Base-by-base conservation (phyloP, 2,888 invertebrate genomes). In the Muscina levida region DNA sequence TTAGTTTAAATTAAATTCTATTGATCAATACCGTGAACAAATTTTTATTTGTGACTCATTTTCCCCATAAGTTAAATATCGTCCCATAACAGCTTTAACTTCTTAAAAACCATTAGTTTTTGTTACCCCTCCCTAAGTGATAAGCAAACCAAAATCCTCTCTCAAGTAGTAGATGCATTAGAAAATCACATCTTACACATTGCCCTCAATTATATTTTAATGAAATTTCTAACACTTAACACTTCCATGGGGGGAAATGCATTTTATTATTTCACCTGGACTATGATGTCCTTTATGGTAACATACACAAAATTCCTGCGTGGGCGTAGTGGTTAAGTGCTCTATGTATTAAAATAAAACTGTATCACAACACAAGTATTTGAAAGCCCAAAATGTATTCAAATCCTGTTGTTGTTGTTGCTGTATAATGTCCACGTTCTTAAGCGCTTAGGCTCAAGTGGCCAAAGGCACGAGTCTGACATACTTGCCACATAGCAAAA, bases 281-380 rank as follows among this genome's bases (percentile, higher is more conserved):
- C 37, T 31, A 5, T 31, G 8, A 31, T 31, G 8, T 31, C 31
- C 11, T 1, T 13, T 22, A 53, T 13, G 0, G 13, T 22, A 59
- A 15, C 59, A 4, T 11, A 13, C 19, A 62, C 42, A 59, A 8
- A 56, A 26, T 11, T 31, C 31, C 31, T 13, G 62, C 22, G 62
- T 62, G 42, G 62, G 62, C 66, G 48, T 59, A 31, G n/a, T 57
- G 15, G 72, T 72, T 79, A 65, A 79, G 76, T 65, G 75, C 79
- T 59, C 71, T 79, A 71, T 31, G 3, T 5, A 31, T 5, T 22
- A 51, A 72, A 76, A 80, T 80, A 72, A 72, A 80, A 80, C 77
- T 24, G 80, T 80, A 80, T 77, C 80, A 76, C 68, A 46, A 53
- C 77, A 70, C 73, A 77, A 80, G 80, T 77, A 80, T 73, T 73